Evolutionary conservation across 1,140 invertebrate genomes (phyloP).

Genomic region (silkworm (Bombyx mori)): DNA sequence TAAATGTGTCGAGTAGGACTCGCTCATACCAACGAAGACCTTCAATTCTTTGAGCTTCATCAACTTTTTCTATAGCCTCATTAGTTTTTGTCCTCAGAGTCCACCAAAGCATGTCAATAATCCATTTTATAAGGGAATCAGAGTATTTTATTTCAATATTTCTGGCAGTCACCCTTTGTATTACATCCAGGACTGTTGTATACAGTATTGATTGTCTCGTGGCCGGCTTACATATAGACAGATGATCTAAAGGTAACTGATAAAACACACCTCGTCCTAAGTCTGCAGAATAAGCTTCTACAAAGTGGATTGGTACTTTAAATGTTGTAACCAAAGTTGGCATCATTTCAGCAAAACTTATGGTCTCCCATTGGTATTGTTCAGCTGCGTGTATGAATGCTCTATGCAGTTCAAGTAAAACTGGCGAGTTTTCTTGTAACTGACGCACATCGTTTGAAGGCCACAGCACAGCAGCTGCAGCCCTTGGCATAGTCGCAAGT

Average conservation of each 20-base stretch:
- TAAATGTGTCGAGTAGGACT: constrained; percentile 31
- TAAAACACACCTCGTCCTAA: constrained; percentile 82
- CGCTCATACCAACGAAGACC: constrained; percentile 31
- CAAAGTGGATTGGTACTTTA: constrained; percentile 75
- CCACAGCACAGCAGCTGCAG: constrained; percentile 80
- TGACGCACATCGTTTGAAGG: constrained; percentile 87
- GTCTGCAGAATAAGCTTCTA: constrained; percentile 80
- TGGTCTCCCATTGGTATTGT: constrained; percentile 73
- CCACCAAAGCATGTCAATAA: constrained; percentile 23
- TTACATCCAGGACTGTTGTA: constrained; percentile 51
- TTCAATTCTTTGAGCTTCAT: constrained; percentile 27
- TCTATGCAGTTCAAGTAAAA: constrained; percentile 76
- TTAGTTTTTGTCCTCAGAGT: constrained; percentile 19
- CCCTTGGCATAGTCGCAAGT: constrained; percentile 71
- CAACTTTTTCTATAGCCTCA: constrained; percentile 25
- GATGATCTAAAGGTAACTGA: constrained; percentile 80
- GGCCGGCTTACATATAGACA: constrained; percentile 85
- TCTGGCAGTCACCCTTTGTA: constrained; percentile 32
- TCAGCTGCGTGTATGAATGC: constrained; percentile 74
- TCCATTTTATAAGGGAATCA: constrained; percentile 23
- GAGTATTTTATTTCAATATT: constrained; percentile 29
- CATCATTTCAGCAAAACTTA: constrained; percentile 84
- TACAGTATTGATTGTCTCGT: constrained; percentile 71
- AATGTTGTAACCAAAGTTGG: constrained; percentile 77
- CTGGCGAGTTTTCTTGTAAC: constrained; percentile 80